These are phyloP conservation scores for Columba guinea DNA, from an alignment of 2,797 vertebrate genomes.

Conservation along the genomic window DNA sequence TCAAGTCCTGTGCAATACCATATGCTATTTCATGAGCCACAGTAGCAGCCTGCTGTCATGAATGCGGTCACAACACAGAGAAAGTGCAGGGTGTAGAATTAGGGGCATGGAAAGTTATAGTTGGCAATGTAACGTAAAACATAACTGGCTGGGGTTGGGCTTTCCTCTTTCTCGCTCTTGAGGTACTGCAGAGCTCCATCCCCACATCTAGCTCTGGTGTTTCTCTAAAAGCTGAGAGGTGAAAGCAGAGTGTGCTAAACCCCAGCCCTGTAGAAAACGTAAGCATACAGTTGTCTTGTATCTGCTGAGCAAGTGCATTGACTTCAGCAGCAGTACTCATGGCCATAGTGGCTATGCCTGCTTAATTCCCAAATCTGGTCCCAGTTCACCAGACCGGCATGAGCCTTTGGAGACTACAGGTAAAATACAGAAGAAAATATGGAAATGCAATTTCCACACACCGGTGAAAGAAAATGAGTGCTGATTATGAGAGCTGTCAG, in stretches of 20 bases:
- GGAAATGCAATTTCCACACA: conserved; percentile 39
- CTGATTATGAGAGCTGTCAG: conserved; percentile 51
- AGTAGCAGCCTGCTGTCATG: neutral
- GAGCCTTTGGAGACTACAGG: neutral
- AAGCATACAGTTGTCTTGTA: neutral
- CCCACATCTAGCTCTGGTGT: neutral
- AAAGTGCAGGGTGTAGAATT: neutral
- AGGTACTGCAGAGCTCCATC: neutral
- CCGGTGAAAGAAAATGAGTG: neutral
- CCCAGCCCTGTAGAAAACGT: fast-evolving
- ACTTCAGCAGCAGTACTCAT: fast-evolving
- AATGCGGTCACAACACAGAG: fast-evolving
- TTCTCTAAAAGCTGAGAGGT: neutral
- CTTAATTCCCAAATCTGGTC: neutral
- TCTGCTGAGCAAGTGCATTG: neutral
- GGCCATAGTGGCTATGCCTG: neutral
- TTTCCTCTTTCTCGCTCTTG: neutral
- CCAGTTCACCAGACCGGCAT: neutral
- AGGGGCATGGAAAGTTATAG: neutral
- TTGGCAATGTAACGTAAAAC: neutral
- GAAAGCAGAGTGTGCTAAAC: neutral
- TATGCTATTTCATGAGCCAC: neutral
- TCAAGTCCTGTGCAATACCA: neutral
- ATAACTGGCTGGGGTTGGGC: too few species aligned
- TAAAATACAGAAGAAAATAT: conserved; percentile 28